A percentile compares a stretch with the other conserved stretches of the same genome.
These are phyloP conservation scores for Ceramica pisi DNA, from an alignment of 2,888 invertebrate genomes.

Conservation along the genomic window DNA sequence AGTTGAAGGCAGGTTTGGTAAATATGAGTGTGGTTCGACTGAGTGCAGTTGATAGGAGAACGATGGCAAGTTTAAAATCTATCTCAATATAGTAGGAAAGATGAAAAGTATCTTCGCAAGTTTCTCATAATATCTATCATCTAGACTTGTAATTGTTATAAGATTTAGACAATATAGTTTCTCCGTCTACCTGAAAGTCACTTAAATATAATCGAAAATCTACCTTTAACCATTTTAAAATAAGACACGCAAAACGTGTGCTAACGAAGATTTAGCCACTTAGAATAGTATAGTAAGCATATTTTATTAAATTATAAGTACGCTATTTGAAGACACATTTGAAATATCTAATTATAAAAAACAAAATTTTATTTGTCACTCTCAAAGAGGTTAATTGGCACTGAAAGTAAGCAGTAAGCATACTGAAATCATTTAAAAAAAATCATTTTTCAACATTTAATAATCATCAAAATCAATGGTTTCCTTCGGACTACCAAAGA, in stretches of 20 bases:
- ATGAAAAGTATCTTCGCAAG: background rate
- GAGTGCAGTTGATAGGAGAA: constrained; percentile 16
- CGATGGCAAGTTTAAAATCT: background rate
- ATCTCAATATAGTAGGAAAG: background rate
- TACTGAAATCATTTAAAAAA: too few relatives aligned
- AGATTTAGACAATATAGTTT: too few relatives aligned
- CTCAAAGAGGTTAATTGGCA: background rate
- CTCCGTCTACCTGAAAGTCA: background rate
- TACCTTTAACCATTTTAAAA: background rate
- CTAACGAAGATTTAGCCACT: background rate
- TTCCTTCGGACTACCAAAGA: background rate
- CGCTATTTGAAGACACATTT: too few relatives aligned
- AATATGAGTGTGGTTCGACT: constrained; percentile 48
- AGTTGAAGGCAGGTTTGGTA: constrained; percentile 56
- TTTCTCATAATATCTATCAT: background rate
- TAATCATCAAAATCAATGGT: background rate
- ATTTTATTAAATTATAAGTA: background rate
- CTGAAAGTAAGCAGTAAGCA: background rate
- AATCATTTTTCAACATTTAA: too few relatives aligned
- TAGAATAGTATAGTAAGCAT: background rate
- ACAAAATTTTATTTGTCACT: background rate
- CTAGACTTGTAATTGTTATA: too few relatives aligned
- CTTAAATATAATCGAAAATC: background rate
- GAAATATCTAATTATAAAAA: background rate
- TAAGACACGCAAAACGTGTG: background rate